Evolutionary conservation across 2,113 vertebrate genomes (phyloP).

Genomic region (Potamarius usumacintae): DNA sequence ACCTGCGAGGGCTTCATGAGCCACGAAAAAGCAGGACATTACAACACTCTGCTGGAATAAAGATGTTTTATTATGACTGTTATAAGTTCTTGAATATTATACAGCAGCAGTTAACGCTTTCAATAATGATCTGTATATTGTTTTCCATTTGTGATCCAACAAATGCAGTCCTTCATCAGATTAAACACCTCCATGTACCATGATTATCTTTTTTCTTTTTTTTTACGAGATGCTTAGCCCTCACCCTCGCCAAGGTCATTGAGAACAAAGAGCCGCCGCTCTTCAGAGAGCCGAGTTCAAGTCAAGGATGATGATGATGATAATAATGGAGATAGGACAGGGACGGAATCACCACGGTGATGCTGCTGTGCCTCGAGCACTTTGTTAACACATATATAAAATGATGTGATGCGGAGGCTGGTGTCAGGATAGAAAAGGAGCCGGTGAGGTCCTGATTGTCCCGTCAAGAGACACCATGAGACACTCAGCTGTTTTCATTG

Average conservation of each 20-base stretch:
- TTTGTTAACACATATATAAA: background rate
- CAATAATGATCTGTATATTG: background rate
- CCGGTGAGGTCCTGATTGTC: background rate
- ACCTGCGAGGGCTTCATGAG: background rate
- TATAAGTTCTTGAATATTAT: background rate
- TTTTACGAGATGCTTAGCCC: background rate
- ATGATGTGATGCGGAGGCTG: too few species aligned
- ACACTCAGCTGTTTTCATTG: background rate
- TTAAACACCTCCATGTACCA: background rate
- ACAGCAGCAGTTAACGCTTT: background rate
- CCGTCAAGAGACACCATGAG: background rate
- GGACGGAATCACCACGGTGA: background rate
- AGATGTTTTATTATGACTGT: background rate
- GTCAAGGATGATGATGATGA: background rate
- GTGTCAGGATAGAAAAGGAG: background rate
- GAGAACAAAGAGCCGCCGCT: background rate
- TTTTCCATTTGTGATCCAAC: background rate
- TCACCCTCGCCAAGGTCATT: background rate
- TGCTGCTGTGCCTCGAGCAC: background rate
- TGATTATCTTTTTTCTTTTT: background rate
- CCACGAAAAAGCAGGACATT: background rate
- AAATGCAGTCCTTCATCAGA: background rate
- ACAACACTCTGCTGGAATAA: background rate
- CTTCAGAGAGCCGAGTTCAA: background rate
- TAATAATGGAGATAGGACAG: background rate